Evolutionary conservation across 2,113 vertebrate genomes (phyloP).

Genomic region (Gnathonemus echidnorhynchus): DNA sequence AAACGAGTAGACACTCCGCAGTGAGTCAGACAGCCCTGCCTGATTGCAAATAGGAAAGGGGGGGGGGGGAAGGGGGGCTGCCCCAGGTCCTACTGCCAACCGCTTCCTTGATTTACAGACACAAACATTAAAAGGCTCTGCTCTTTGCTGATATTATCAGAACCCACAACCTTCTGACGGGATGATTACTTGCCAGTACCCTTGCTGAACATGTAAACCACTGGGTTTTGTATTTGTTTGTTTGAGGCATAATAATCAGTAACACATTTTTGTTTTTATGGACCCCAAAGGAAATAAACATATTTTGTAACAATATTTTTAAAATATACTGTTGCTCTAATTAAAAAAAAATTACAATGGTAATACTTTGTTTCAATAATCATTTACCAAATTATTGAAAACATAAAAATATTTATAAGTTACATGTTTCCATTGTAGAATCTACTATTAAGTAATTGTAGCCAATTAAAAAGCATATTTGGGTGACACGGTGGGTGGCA

Average conservation of each 20-base stretch:
- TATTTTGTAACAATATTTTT: neutral
- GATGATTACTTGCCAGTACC: neutral
- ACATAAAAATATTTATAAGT: neutral
- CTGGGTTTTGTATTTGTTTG: neutral
- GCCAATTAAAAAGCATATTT: neutral
- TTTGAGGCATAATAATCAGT: neutral
- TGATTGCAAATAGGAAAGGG: slow-evolving; percentile 20
- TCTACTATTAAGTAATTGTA: neutral
- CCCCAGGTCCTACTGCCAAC: slow-evolving; percentile 61
- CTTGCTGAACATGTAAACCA: neutral
- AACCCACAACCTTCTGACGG: neutral
- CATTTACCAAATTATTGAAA: neutral
- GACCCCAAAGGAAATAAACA: neutral
- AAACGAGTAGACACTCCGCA: slow-evolving; percentile 58
- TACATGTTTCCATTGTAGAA: neutral
- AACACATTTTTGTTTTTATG: neutral
- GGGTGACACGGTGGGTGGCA: neutral
- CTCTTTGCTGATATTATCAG: neutral
- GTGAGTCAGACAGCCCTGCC: slow-evolving; percentile 68
- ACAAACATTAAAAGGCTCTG: neutral
- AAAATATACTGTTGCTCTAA: neutral
- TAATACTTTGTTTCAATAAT: neutral
- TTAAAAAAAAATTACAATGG: neutral
- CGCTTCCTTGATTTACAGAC: neutral
- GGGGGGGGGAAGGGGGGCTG: neutral